phyloP scores from a whole-genome alignment of 2,888 invertebrate genomes.

The Sphecodes monilicornis region DNA sequence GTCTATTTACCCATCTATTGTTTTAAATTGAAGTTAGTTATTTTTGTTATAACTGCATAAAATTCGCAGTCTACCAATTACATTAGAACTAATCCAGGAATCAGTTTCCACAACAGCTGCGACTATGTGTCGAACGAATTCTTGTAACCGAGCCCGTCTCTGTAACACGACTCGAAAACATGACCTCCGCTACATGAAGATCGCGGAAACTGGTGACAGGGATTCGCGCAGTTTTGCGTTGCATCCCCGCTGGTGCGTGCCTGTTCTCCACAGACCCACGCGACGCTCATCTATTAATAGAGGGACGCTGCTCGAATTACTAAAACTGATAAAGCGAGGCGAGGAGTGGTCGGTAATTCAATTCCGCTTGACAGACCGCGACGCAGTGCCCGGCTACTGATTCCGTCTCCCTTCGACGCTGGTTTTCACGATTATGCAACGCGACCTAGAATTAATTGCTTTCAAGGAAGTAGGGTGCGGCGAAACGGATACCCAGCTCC shows the following conservation, averaged over 20 bases:
- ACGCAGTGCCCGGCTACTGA: conserved; percentile 21
- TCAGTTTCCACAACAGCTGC: not conserved
- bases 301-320: conserved; percentile 46
- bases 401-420: conserved; percentile 29
- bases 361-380: conserved; percentile 50
- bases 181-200: conserved; percentile 19
- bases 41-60: too few species aligned
- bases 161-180: conserved; percentile 18
- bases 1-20: too few species aligned
- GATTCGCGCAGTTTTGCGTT: conserved; percentile 20
- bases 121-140: not conserved
- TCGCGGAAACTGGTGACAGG: conserved; percentile 14
- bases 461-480: conserved; percentile 59
- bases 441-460: conserved; percentile 64
- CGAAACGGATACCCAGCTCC: conserved; percentile 53
- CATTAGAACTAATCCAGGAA: not conserved
- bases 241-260: conserved; percentile 4
- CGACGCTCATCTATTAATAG: conserved; percentile 47
- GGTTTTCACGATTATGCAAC: conserved; percentile 60
- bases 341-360: conserved; percentile 50
- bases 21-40: too few species aligned
- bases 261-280: not conserved
- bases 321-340: conserved; percentile 56
- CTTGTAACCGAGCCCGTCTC: not conserved
- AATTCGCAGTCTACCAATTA: not conserved